Evolutionary conservation across 2,888 invertebrate genomes (phyloP).

Genomic region (Ochlodes sylvanus): DNA sequence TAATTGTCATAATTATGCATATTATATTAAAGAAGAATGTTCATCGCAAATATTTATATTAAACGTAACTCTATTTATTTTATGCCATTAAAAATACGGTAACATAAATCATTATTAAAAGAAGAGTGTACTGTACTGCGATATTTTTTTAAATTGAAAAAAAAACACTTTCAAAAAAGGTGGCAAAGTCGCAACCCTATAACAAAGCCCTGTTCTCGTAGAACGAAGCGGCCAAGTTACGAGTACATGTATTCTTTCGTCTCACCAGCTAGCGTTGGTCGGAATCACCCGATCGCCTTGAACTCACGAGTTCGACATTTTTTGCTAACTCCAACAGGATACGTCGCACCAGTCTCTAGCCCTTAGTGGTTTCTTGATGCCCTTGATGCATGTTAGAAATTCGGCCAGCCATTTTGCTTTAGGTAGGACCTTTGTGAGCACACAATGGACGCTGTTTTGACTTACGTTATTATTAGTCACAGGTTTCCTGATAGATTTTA

Average conservation of each 20-base stretch:
- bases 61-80: too few species aligned
- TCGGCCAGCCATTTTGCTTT: conserved; percentile 50
- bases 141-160: too few species aligned
- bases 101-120: too few species aligned
- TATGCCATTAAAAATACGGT: too few species aligned
- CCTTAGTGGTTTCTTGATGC: conserved; percentile 69
- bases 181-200: too few species aligned
- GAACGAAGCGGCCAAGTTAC: conserved; percentile 26
- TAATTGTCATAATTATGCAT: too few species aligned
- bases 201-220: conserved; percentile 5
- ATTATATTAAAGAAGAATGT: too few species aligned
- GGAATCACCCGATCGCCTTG: conserved; percentile 80
- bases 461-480: not conserved
- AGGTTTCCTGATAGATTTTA: too few species aligned
- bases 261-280: conserved; percentile 46
- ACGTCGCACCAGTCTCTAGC: conserved; percentile 59
- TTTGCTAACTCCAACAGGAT: conserved; percentile 80
- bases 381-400: conserved; percentile 67
- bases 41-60: too few species aligned
- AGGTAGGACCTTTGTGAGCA: conserved; percentile 12
- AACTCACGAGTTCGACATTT: conserved; percentile 79
- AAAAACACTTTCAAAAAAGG: too few species aligned
- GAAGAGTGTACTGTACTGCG: too few species aligned
- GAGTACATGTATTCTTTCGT: conserved; percentile 47
- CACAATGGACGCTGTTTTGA: conserved; percentile 17